Percentiles rank a stretch among this genome's conserved stretches.
Evolutionary conservation across 2,797 vertebrate species (phyloP).

Genomic region (Podargus strigoides): DNA sequence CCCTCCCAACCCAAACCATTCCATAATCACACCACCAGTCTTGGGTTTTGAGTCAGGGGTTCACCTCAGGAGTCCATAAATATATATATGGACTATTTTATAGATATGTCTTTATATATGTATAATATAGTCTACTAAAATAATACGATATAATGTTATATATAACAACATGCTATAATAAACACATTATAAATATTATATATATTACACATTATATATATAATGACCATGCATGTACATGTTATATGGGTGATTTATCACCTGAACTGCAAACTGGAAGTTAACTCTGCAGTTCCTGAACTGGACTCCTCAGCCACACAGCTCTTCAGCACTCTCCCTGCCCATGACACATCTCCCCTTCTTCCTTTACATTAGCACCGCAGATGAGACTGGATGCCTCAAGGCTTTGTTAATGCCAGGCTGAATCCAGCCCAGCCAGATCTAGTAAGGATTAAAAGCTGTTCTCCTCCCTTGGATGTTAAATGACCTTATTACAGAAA

Average conservation of each 20-base stretch:
- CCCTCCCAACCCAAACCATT: too few species aligned
- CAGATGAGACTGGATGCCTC: background rate
- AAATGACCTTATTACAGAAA: background rate
- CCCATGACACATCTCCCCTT: background rate
- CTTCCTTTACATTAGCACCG: background rate
- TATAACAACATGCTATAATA: too few species aligned
- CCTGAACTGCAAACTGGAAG: background rate
- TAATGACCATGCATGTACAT: accelerated
- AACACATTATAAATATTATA: too few species aligned
- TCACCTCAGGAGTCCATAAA: too few species aligned
- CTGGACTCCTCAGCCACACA: accelerated
- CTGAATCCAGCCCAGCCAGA: background rate
- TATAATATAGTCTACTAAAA: too few species aligned
- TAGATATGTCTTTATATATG: too few species aligned
- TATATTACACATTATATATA: too few species aligned
- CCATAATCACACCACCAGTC: too few species aligned
- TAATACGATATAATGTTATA: too few species aligned
- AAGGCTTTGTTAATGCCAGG: background rate
- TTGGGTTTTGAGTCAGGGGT: too few species aligned
- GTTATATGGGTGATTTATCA: background rate
- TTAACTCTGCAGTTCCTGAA: background rate
- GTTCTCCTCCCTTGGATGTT: background rate
- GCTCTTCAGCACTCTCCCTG: too few species aligned
- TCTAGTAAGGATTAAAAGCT: background rate
- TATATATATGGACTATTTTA: too few species aligned